Conservation (phyloP, 2,797 vertebrate species). For the Salarias fasciatus region DNA sequence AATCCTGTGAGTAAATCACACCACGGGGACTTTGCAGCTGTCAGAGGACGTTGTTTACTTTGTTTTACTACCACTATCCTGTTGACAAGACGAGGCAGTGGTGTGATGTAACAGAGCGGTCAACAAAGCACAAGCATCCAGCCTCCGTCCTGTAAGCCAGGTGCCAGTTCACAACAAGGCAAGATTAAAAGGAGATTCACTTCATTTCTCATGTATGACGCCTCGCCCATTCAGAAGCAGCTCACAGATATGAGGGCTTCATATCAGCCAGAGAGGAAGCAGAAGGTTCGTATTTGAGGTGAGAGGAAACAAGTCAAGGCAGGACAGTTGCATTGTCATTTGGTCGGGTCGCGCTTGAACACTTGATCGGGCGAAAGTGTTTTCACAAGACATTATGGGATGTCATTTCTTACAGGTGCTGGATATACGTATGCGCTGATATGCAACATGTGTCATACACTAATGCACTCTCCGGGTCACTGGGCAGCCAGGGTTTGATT, state of each 20-base stretch:
- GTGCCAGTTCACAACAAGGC: constrained; percentile 47
- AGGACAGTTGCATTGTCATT: constrained; percentile 32
- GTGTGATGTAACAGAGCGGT: constrained; percentile 45
- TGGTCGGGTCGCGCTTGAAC: constrained; percentile 18
- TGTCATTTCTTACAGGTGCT: constrained; percentile 7
- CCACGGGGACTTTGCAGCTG: constrained; percentile 57
- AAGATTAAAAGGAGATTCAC: constrained; percentile 68
- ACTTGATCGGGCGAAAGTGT: constrained; percentile 24
- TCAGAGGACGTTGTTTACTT: constrained; percentile 75
- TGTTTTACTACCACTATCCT: constrained; percentile 75
- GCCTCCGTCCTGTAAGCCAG: constrained; percentile 46
- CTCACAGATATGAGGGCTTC: constrained; percentile 40
- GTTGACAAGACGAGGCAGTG: constrained; percentile 63
- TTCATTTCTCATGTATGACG: constrained; percentile 74
- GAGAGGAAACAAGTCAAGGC: constrained; percentile 45
- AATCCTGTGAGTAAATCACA: constrained; percentile 80
- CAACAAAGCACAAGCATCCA: constrained; percentile 40
- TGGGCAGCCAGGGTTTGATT: constrained; percentile 14
- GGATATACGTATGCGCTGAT: not conserved
- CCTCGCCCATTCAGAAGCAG: constrained; percentile 50
- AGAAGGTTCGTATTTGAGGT: constrained; percentile 35
- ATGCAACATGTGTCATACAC: not conserved
- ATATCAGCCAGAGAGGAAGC: constrained; percentile 52
- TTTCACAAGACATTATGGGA: constrained; percentile 10
- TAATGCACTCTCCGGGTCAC: not conserved